Evolutionary conservation across 2,113 vertebrate genomes (phyloP), one percentile per base, ranked within the genome.

Genomic region (Malaclemys terrapin): DNA sequence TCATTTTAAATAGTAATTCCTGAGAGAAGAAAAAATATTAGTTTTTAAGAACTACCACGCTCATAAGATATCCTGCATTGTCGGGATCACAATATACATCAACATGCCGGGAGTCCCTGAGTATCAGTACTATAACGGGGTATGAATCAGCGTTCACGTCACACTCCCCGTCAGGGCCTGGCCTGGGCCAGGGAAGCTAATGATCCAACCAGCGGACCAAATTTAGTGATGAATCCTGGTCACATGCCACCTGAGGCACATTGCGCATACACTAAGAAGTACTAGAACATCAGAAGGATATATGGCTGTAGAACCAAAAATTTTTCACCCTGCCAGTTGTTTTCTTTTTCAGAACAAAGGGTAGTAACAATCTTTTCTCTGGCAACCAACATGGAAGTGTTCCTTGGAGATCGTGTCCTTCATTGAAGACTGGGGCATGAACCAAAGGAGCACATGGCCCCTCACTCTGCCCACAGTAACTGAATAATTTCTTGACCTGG

Each of bases 21-120:
- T 27, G 76, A 89, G 47, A 87, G 80, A 95, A 91, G 54, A 91
- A 97, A 45, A 45, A 57, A 38, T 24, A 93, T 87, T 69, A 1
- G 4, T 65, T 27, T 57, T 65, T 69, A 69, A 69, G 62, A 95
- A 94, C 1, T 3, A 83, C 81, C 78, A 4, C 0, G 1, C 16
- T n/a, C 62, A 7, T n/a, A 69, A 69, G 7, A 69, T 17, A 19
- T n/a, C 14, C 8, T 19, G 62, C 10, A 85, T 87, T 50, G 79
- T 85, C 86, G 79, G 52, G 91, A 86, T 88, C 52, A 35, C 25
- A 5, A 4, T 0, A 52, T 5, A 38, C 78, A 82, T 84, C 11
- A 88, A 83, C 81, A 94, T 88, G 84, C 62, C 85, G 82, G 89
- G 52, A 95, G 78, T 45, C 5, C 0, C 29, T 20, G 38, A 45